Percentiles rank a stretch among this genome's conserved stretches.
Evolutionary conservation across 1,140 invertebrate species (phyloP).

Genomic region (Microvelia longipes): DNA sequence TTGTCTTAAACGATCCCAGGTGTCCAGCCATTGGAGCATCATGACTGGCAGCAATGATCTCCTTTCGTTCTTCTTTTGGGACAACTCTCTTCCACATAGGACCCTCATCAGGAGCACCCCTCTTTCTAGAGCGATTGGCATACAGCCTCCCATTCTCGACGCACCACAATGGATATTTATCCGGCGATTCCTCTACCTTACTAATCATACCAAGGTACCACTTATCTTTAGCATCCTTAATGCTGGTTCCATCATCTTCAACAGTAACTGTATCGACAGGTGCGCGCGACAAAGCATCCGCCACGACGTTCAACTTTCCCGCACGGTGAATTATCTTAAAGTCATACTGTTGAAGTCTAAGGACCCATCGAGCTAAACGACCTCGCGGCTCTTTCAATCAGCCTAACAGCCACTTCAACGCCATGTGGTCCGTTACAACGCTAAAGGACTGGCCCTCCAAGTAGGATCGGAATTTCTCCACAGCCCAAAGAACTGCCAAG

Average conservation of each 20-base stretch:
- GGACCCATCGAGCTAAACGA: conserved; percentile 26
- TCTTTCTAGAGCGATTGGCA: background rate
- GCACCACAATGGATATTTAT: background rate
- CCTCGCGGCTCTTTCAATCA: conserved; percentile 28
- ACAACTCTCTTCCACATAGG: conserved; percentile 24
- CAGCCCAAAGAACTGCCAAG: conserved; percentile 28
- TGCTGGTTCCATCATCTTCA: background rate
- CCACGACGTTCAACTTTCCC: conserved; percentile 13
- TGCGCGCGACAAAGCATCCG: conserved; percentile 10
- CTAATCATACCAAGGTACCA: conserved; percentile 3
- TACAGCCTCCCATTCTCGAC: background rate
- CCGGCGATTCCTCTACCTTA: background rate
- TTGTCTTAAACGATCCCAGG: conserved; percentile 27
- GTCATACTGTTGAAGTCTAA: conserved; percentile 26
- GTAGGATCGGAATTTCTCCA: conserved; percentile 26
- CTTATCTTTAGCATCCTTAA: background rate
- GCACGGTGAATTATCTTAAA: conserved; percentile 16
- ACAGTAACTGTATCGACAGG: background rate
- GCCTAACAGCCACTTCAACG: conserved; percentile 31
- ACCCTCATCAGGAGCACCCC: background rate
- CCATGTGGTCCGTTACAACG: conserved; percentile 32
- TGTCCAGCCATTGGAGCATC: conserved; percentile 25
- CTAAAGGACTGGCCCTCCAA: conserved; percentile 27
- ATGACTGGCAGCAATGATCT: conserved; percentile 20
- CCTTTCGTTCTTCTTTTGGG: conserved; percentile 13